Conservation (phyloP, 1,140 invertebrate genomes). For the Drosophila azteca region DNA sequence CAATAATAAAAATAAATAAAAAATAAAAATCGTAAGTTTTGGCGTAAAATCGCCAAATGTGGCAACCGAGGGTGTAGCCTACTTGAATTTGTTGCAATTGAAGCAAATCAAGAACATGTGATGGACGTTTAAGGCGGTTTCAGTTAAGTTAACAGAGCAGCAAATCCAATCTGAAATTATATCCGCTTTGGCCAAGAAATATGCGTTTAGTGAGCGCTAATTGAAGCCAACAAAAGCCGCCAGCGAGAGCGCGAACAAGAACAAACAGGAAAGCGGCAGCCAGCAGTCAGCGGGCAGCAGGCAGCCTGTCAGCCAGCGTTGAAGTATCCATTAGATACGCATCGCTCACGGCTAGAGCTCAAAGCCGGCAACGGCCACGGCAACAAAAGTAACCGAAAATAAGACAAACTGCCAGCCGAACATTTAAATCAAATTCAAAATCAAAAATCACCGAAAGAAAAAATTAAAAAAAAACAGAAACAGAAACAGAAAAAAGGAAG, state of each 20-base stretch:
- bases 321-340: constrained; percentile 78
- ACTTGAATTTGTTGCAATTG: no score
- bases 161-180: constrained; percentile 48
- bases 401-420: constrained; percentile 46
- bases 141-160: constrained; percentile 19
- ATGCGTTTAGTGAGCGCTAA: constrained; percentile 59
- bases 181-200: constrained; percentile 46
- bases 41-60: no score
- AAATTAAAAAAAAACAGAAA: constrained; percentile 17
- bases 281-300: background rate
- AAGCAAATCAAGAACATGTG: background rate
- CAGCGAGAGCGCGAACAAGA: constrained; percentile 15
- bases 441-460: constrained; percentile 32
- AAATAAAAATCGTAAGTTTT: no score
- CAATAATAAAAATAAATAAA: no score
- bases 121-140: background rate
- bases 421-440: constrained; percentile 71
- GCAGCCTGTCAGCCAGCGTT: constrained; percentile 50
- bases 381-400: constrained; percentile 50
- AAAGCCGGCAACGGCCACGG: constrained; percentile 22
- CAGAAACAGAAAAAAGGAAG: constrained; percentile 53
- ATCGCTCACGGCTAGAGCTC: constrained; percentile 61
- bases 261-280: constrained; percentile 46
- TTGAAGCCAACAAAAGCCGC: constrained; percentile 56
- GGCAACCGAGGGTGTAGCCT: background rate